Percentiles rank a stretch among this genome's conserved stretches.
These are phyloP conservation scores for Engraulis encrasicolus DNA, from an alignment of 2,113 vertebrate species.

Conservation along the genomic window DNA sequence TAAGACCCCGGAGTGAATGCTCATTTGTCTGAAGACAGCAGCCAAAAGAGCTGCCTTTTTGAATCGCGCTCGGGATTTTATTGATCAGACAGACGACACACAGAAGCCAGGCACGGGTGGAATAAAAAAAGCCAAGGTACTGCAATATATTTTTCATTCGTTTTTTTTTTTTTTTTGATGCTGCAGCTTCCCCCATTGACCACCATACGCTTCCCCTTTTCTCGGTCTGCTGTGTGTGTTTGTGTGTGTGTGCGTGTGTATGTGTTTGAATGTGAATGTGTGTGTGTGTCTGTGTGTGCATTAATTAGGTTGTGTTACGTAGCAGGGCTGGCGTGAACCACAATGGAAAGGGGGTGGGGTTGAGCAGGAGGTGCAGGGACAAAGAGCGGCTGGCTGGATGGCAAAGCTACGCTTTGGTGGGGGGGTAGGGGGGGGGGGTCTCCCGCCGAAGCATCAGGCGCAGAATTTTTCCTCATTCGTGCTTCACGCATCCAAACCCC, in stretches of 20 bases:
- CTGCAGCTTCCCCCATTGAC: no score
- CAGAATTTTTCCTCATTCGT: constrained; percentile 44
- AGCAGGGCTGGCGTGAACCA: constrained; percentile 58
- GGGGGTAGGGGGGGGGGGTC: constrained; percentile 68
- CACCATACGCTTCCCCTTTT: no score
- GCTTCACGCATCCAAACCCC: background rate
- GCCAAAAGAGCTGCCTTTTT: constrained; percentile 75
- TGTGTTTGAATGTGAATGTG: background rate
- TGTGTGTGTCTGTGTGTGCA: constrained; percentile 29
- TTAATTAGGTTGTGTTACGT: constrained; percentile 43
- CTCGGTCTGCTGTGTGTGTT: background rate
- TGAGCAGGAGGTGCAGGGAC: constrained; percentile 69
- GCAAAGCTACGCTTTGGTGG: no score
- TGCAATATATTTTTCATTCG: constrained; percentile 52
- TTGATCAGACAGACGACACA: constrained; percentile 68
- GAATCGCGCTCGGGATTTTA: constrained; percentile 44
- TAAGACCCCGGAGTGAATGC: constrained; percentile 85
- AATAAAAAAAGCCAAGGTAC: constrained; percentile 75
- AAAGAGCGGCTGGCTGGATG: constrained; percentile 72
- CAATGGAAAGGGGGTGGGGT: constrained; percentile 77
- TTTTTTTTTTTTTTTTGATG: background rate
- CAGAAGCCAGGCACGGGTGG: constrained; percentile 73
- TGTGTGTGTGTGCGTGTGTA: background rate
- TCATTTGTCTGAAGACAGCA: constrained; percentile 83
- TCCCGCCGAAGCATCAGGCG: constrained; percentile 63